These are phyloP conservation scores for Phyllostomus hastatus DNA, from an alignment of 2,113 vertebrate species.

Conservation along the genomic window DNA sequence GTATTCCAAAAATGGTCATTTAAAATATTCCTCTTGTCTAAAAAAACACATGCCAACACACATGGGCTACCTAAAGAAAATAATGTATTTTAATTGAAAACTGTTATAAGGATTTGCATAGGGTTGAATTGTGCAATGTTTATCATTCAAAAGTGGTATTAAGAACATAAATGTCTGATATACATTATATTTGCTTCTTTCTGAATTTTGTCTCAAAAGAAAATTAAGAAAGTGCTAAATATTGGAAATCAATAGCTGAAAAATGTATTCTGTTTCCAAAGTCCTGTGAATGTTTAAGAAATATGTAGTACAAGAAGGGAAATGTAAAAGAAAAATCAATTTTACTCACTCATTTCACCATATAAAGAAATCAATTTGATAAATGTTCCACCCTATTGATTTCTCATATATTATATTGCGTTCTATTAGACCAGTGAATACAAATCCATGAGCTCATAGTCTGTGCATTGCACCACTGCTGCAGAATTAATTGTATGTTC, in stretches of 20 bases:
- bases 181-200: not conserved
- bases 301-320: not conserved
- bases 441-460: not conserved
- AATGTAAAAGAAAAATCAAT: not conserved
- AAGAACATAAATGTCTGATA: not conserved
- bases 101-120: not conserved
- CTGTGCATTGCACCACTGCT: not conserved
- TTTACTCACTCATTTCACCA: not conserved
- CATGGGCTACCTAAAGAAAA: not conserved
- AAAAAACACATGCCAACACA: not conserved
- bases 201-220: not conserved
- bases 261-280: not conserved
- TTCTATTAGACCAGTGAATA: not conserved
- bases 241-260: slow-evolving; percentile 27
- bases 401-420: not conserved
- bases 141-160: not conserved
- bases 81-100: not conserved
- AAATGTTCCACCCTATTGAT: not conserved
- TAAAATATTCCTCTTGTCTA: not conserved
- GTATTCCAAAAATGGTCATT: not conserved
- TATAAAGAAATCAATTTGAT: not conserved
- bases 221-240: not conserved
- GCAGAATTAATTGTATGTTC: not conserved
- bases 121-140: not conserved
- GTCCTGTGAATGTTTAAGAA: not conserved